These are phyloP conservation scores for Gila robusta DNA, from an alignment of 2,797 vertebrate genomes.

Conservation along the genomic window DNA sequence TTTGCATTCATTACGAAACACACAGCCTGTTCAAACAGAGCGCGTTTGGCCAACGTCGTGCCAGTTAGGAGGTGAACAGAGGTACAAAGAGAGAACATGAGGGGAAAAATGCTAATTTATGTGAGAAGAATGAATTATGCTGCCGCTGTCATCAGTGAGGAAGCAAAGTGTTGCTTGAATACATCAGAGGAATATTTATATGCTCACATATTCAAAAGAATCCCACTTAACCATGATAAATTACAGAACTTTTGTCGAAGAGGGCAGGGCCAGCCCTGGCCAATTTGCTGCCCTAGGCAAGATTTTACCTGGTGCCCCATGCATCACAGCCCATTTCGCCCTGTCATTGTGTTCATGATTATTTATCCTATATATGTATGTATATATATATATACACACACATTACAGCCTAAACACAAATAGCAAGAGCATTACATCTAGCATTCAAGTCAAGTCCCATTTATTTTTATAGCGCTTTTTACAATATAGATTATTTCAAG, in stretches of 20 bases:
- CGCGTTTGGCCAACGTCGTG: neutral
- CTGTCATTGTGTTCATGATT: no score
- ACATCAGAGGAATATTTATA: conserved; percentile 17
- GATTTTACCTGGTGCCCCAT: no score
- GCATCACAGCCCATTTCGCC: no score
- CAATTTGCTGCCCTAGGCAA: no score
- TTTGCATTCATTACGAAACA: conserved; percentile 52
- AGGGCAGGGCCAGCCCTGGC: no score
- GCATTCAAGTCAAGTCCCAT: no score
- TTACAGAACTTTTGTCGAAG: neutral
- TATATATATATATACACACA: no score
- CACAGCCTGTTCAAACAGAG: conserved; percentile 23
- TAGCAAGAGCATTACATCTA: no score
- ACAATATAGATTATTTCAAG: no score
- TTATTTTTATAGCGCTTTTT: no score
- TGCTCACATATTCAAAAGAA: neutral
- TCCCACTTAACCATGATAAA: neutral
- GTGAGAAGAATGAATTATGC: conserved; percentile 24
- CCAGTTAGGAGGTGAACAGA: conserved; percentile 33
- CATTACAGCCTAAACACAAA: no score
- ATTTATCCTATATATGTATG: no score
- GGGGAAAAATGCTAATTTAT: conserved; percentile 19
- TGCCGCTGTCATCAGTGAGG: conserved; percentile 16
- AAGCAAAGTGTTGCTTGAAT: neutral
- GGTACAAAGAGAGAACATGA: conserved; percentile 19